Evolutionary conservation across 2,888 invertebrate species (phyloP).

Genomic region (Aromia moschata): DNA sequence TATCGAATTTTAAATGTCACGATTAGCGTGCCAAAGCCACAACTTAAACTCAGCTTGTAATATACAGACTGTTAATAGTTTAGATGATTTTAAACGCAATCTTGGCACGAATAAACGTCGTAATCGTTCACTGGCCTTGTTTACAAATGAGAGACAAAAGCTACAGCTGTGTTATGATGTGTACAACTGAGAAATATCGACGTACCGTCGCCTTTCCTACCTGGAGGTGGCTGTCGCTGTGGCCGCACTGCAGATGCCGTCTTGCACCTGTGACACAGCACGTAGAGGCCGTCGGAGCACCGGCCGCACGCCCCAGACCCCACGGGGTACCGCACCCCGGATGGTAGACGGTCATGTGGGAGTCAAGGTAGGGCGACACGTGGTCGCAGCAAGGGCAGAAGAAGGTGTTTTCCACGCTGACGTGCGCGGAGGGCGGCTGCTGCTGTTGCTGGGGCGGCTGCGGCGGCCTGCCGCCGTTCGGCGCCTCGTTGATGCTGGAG

Average conservation of each 20-base stretch:
- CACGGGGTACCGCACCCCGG: conserved; percentile 66
- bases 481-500: conserved; percentile 8
- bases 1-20: too few species aligned
- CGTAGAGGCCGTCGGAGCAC: conserved; percentile 61
- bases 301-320: conserved; percentile 65
- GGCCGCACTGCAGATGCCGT: conserved; percentile 57
- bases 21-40: too few species aligned
- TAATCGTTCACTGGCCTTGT: too few species aligned
- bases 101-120: too few species aligned
- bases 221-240: conserved; percentile 43
- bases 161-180: too few species aligned
- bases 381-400: conserved; percentile 62
- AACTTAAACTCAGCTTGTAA: too few species aligned
- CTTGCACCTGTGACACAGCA: conserved; percentile 66
- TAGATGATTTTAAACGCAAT: too few species aligned
- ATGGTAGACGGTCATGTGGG: conserved; percentile 65
- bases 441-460: conserved; percentile 19
- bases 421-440: conserved; percentile 25
- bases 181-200: too few species aligned
- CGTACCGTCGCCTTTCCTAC: too few species aligned
- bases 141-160: too few species aligned
- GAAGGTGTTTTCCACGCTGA: conserved; percentile 45
- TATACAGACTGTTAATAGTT: too few species aligned
- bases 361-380: conserved; percentile 60
- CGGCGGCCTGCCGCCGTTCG: conserved; percentile 23